Percentiles rank a stretch among this genome's conserved stretches.
phyloP scores from a whole-genome alignment of 2,113 vertebrate genomes.

The Cyanoliseus patagonus region DNA sequence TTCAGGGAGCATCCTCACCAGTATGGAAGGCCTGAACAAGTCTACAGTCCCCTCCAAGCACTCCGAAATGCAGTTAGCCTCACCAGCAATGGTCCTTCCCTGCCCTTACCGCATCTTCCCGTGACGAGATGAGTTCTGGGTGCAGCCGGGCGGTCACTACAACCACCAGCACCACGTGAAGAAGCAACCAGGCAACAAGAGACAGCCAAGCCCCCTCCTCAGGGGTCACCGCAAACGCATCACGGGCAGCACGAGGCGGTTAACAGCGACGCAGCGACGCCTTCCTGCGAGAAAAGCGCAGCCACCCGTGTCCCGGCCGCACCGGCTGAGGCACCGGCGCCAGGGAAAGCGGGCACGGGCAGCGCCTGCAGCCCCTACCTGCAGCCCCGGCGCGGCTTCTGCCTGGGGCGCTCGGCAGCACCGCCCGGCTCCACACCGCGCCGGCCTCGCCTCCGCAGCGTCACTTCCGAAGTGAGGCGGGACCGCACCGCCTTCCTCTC shows the following conservation, averaged over 20 bases:
- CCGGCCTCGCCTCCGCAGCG: background rate
- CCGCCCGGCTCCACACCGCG: background rate
- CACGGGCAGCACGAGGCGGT: background rate
- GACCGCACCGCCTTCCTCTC: background rate
- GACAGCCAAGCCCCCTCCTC: background rate
- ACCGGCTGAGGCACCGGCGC: background rate
- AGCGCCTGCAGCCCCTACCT: conserved; percentile 25
- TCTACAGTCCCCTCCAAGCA: rapidly evolving
- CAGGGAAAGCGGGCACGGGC: background rate
- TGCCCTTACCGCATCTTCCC: background rate
- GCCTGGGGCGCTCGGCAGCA: background rate
- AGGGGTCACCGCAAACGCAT: background rate
- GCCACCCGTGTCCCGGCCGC: background rate
- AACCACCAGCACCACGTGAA: background rate
- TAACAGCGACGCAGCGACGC: background rate
- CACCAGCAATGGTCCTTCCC: rapidly evolving
- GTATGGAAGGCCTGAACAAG: rapidly evolving
- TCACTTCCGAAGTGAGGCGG: background rate
- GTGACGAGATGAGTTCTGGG: rapidly evolving
- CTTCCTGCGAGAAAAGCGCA: background rate
- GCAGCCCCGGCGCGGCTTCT: background rate
- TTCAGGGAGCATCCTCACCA: no score
- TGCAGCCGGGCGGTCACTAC: background rate
- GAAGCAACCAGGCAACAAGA: background rate
- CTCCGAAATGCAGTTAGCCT: background rate